These are phyloP conservation scores for Luperina nickerlii DNA, from an alignment of 2,888 invertebrate species.

Conservation along the genomic window DNA sequence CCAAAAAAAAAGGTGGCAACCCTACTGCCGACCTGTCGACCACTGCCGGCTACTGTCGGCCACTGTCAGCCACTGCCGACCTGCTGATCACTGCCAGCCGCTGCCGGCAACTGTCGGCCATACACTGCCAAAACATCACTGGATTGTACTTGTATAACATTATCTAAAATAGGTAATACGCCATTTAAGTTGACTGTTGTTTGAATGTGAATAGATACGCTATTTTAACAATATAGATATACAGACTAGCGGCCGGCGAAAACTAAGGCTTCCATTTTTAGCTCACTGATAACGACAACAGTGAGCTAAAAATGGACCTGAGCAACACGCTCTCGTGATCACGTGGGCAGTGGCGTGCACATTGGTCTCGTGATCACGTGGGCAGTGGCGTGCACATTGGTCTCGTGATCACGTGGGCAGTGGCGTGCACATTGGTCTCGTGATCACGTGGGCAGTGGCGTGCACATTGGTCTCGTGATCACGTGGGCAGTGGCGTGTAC, in stretches of 20 bases:
- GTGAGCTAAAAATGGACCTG: neutral
- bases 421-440: neutral
- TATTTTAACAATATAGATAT: neutral
- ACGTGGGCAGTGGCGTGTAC: no score
- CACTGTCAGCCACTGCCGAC: neutral
- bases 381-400: neutral
- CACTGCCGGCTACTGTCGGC: neutral
- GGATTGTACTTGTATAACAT: neutral
- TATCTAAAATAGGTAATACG: constrained; percentile 1
- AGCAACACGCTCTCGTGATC: neutral
- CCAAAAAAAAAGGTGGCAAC: no score
- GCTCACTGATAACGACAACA: neutral
- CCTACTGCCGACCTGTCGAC: neutral
- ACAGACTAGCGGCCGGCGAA: neutral
- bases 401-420: neutral
- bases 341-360: neutral
- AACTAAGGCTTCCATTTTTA: neutral
- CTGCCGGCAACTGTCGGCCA: neutral
- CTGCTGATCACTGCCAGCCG: neutral
- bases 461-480: no score
- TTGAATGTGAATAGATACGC: neutral
- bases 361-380: neutral
- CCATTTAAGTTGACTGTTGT: neutral
- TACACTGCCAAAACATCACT: neutral
- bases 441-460: neutral